Evolutionary conservation across 2,888 invertebrate species (phyloP).

Genomic region (Ernsta delagoae): DNA sequence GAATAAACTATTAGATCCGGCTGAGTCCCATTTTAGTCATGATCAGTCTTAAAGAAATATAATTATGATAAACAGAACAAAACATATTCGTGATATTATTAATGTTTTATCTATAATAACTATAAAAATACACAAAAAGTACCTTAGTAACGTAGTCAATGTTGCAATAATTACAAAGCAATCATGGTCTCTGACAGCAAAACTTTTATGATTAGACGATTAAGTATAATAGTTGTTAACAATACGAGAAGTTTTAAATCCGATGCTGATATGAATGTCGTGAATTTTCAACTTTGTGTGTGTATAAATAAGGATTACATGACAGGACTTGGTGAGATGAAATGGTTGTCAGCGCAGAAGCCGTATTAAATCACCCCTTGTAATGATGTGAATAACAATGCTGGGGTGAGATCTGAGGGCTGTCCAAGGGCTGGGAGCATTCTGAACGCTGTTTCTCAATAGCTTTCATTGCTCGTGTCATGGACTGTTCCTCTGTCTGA

Average conservation of each 20-base stretch:
- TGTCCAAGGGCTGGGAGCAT: slow-evolving; percentile 5
- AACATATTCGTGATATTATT: no score
- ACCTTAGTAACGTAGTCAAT: neutral
- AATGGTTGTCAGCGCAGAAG: slow-evolving; percentile 12
- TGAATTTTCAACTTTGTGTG: slow-evolving; percentile 5
- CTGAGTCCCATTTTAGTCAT: no score
- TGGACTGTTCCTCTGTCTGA: slow-evolving; percentile 17
- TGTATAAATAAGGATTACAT: neutral
- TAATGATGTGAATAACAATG: slow-evolving; percentile 8
- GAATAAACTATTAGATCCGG: no score
- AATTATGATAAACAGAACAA: no score
- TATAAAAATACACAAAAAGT: no score
- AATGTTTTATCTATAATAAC: no score
- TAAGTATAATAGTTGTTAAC: slow-evolving; percentile 24
- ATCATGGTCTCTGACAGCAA: slow-evolving; percentile 8
- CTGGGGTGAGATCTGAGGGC: slow-evolving; percentile 13
- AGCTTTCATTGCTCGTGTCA: slow-evolving; percentile 23
- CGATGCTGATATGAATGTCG: neutral
- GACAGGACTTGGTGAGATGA: neutral
- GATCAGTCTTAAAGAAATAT: no score
- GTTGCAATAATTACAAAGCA: slow-evolving; percentile 16
- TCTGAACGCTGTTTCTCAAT: slow-evolving; percentile 14
- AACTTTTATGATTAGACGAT: slow-evolving; percentile 23
- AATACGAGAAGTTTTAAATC: slow-evolving; percentile 16
- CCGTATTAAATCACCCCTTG: slow-evolving; percentile 30